Evolutionary conservation across 2,888 invertebrate species (phyloP), one percentile per base, ranked within the genome.

Genomic region (Oscheius onirici): DNA sequence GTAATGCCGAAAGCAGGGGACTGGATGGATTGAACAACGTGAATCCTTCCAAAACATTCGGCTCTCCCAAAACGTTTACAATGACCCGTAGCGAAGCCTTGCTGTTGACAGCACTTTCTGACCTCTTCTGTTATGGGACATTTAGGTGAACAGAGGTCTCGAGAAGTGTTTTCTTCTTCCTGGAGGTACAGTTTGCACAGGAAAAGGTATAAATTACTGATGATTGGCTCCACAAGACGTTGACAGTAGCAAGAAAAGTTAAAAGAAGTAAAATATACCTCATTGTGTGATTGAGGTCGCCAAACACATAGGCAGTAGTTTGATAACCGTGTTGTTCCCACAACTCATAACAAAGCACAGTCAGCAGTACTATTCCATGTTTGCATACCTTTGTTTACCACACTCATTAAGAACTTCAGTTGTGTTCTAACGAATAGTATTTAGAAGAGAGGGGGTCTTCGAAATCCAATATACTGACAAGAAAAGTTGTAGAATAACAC

Each of bases 21-120:
- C 5, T 46, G 17, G 13, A 46, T 46, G 1, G 46, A 46, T 11
- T n/a, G 46, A 46, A 46, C n/a, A 5, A 20, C 46, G 13, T n/a
- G 46, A 8, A 34, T 17, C 17, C 49, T 49, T 49, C 49, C 49
- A 17, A 10, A 0, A 58, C 58, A 58, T 3, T 58, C 34, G 1
- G 58, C 58, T 22, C 17, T 11, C n/a, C 22, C 11, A 22, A 40
- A 34, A 11, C n/a, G 28, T 11, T 58, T 58, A 40, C 58, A 58
- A 22, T 40, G 28, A 2, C 58, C 58, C 2, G 58, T 58, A 10
- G 58, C 34, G 58, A n/a, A 58, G n/a, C 58, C 58, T 3, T 58
- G 15, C 5, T 58, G 10, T 17, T 41, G 40, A 41, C 58, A 58
- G 11, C 58, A 58, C 15, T 10, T 11, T 20, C 58, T 26, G 17